Percentiles rank a stretch among this genome's conserved stretches.
phyloP scores from a whole-genome alignment of 2,888 invertebrate species.

The Coleophora flavipennella region DNA sequence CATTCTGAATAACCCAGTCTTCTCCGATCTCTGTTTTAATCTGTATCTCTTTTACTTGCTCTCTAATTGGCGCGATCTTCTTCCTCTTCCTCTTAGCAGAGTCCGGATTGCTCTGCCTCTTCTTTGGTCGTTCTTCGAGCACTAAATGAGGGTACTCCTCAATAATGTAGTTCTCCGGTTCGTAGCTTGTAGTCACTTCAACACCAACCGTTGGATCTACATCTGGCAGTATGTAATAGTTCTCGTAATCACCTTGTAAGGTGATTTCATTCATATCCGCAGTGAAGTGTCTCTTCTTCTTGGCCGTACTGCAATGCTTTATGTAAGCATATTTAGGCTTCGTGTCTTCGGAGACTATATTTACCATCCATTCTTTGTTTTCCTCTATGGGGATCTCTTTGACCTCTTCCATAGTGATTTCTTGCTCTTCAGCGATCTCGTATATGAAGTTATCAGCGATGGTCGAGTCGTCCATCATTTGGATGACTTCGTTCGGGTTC shows the following conservation, averaged over 20 bases:
- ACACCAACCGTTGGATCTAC: slow-evolving; percentile 58
- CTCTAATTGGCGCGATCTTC: slow-evolving; percentile 20
- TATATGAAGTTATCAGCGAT: slow-evolving; percentile 59
- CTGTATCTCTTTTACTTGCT: slow-evolving; percentile 28
- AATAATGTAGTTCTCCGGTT: slow-evolving; percentile 56
- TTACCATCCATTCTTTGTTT: slow-evolving; percentile 56
- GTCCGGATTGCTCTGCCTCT: slow-evolving; percentile 32
- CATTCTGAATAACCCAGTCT: slow-evolving; percentile 55
- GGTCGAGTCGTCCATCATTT: slow-evolving; percentile 45
- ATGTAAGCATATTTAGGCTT: slow-evolving; percentile 61
- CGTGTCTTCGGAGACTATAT: slow-evolving; percentile 46
- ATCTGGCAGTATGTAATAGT: slow-evolving; percentile 62
- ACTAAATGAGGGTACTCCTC: slow-evolving; percentile 55
- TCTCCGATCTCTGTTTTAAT: slow-evolving; percentile 32
- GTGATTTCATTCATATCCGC: slow-evolving; percentile 58
- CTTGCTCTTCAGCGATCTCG: slow-evolving; percentile 64
- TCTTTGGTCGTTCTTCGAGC: slow-evolving; percentile 46
- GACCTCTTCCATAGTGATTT: slow-evolving; percentile 57
- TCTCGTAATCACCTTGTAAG: slow-evolving; percentile 55
- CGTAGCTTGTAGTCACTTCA: slow-evolving; percentile 57
- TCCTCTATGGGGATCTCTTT: slow-evolving; percentile 47
- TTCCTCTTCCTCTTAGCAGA: slow-evolving; percentile 38
- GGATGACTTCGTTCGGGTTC: slow-evolving; percentile 32
- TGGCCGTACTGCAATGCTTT: slow-evolving; percentile 52
- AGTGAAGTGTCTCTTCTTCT: slow-evolving; percentile 59